Evolutionary conservation across 1,140 invertebrate species (phyloP).

Genomic region (Drosophila pectinifera): DNA sequence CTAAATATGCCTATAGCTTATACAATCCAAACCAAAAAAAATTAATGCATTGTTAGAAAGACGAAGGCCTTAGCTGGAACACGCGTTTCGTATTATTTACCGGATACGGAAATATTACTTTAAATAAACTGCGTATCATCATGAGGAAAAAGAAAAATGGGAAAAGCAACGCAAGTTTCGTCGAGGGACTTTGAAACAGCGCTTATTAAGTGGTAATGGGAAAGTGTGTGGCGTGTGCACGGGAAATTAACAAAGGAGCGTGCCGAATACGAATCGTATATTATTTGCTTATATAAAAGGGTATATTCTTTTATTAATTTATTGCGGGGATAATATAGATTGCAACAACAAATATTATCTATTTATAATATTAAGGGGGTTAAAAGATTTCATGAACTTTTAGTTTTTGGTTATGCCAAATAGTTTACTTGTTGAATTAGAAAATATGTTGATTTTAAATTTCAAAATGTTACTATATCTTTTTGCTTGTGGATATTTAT

Average conservation of each 20-base stretch:
- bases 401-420: too few species aligned
- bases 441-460: too few species aligned
- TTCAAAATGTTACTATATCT: too few species aligned
- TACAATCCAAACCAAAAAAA: not conserved
- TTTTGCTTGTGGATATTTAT: too few species aligned
- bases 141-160: constrained; percentile 13
- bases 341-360: not conserved
- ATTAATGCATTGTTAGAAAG: not conserved
- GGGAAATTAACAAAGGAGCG: constrained; percentile 80
- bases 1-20: not conserved
- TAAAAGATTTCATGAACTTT: too few species aligned
- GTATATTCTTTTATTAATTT: constrained; percentile 54
- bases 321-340: constrained; percentile 35
- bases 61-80: constrained; percentile 11
- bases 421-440: too few species aligned
- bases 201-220: constrained; percentile 31
- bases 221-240: constrained; percentile 74
- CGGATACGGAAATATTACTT: constrained; percentile 81
- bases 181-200: constrained; percentile 20
- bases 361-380: too few species aligned
- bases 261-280: constrained; percentile 72
- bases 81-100: constrained; percentile 76
- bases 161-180: constrained; percentile 13
- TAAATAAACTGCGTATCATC: constrained; percentile 70
- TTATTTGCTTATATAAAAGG: constrained; percentile 66